These are phyloP conservation scores for Heterotilapia buettikoferi DNA, from an alignment of 2,113 vertebrate species.

Conservation along the genomic window DNA sequence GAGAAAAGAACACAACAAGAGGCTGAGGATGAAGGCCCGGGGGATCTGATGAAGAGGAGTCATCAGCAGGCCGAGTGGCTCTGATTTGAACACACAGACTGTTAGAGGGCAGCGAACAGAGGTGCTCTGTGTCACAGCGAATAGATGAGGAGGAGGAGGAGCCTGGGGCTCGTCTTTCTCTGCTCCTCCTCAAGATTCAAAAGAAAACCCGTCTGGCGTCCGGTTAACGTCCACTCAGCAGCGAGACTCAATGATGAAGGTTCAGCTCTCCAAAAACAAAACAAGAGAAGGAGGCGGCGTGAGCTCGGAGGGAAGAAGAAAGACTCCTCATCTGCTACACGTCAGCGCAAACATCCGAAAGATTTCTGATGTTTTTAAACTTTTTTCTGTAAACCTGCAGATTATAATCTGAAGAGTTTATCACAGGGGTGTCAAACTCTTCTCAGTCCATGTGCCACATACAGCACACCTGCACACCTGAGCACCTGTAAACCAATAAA, in stretches of 20 bases:
- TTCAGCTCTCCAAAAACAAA: background rate
- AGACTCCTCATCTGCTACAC: background rate
- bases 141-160: background rate
- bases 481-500: background rate
- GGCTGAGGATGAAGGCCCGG: accelerated
- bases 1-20: background rate
- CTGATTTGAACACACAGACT: background rate
- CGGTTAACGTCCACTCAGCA: background rate
- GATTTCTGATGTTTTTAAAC: accelerated
- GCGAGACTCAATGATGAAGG: background rate
- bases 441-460: background rate
- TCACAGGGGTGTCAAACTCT: background rate
- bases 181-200: background rate
- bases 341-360: background rate
- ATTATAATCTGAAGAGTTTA: background rate
- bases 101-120: background rate
- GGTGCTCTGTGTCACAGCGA: background rate
- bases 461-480: background rate
- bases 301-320: background rate
- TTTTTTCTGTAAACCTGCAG: background rate
- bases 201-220: background rate
- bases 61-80: background rate
- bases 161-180: background rate
- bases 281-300: background rate
- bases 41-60: background rate